Evolutionary conservation across 35 echinoderm and acorn worm genomes (phyloP), one percentile per base, ranked within the genome.

Genomic region (Acanthaster planci): DNA sequence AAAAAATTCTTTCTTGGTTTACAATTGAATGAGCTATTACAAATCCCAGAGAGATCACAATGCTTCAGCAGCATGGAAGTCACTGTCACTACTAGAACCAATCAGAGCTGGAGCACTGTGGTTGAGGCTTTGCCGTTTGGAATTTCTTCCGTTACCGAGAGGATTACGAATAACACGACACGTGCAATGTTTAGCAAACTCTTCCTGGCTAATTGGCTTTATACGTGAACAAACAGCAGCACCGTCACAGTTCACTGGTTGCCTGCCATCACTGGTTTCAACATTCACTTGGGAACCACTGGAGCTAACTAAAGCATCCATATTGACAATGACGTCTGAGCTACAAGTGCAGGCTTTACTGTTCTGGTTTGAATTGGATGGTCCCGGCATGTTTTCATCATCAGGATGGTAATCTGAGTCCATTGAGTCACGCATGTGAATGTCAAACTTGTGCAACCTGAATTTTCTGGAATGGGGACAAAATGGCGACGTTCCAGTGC

Each of bases 391-490:
- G 64, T 72, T 72, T 9, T 72, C 64, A 7, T 72, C 64, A 29
- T 72, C 64, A 10, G 64, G 64, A 72, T 72, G 64, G 30, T 31
- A 72, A 72, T 86, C 84, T 2, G 84, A 86, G 52, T 86, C 44
- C 67, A 86, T 51, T 22, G 84, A 86, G 39, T 86, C 84, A 26
- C 84, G 68, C 53, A 55, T 83, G n/a, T 64, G 55, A 39, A 54
- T 86, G 10, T 55, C 40, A 31, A 77, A 51, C 32, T 86, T 86
- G 18, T 75, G 86, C 68, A 84, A 80, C 51, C 77, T 89, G 59
- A 93, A 89, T 67, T 87, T 81, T 30, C 5, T 93, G 81, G 86
- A 89, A 89, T 93, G 91, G 18, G 91, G 91, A 42, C 91, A 93
- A 55, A 89, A 93, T 7, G 91, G 91, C 19, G 91, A 93, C 23